Conservation (phyloP, 1,140 invertebrate genomes). For the Odontomachus brunneus region DNA sequence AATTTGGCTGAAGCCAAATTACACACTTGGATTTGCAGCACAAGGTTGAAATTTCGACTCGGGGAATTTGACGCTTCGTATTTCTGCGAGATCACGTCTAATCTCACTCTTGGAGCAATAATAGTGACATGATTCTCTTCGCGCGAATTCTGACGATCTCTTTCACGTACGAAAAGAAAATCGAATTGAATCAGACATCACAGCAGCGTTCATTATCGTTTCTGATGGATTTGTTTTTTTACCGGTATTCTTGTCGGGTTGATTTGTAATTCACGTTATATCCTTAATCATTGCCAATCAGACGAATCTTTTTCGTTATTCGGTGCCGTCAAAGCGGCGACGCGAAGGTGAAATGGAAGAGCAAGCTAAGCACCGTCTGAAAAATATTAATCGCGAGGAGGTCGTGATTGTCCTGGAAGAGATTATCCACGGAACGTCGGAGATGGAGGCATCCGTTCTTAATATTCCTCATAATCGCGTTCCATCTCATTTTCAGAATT, state of each 20-base stretch:
- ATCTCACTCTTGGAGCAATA: not conserved
- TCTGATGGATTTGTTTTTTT: not conserved
- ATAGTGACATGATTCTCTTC: not conserved
- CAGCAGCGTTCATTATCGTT: not conserved
- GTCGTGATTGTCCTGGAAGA: slow-evolving; percentile 17
- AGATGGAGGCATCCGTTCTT: slow-evolving; percentile 48
- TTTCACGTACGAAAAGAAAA: not conserved
- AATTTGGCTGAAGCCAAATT: no score
- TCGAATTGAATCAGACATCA: not conserved
- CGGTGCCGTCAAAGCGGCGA: not conserved
- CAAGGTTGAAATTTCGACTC: no score
- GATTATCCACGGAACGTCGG: slow-evolving; percentile 41
- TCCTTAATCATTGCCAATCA: slow-evolving; percentile 3
- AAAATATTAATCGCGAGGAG: slow-evolving; percentile 51
- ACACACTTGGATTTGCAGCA: no score
- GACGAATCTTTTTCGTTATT: slow-evolving; percentile 31
- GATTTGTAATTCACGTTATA: slow-evolving; percentile 3
- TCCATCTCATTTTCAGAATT: slow-evolving; percentile 56
- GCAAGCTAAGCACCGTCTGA: slow-evolving; percentile 29
- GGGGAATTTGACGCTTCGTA: no score
- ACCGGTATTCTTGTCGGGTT: slow-evolving; percentile 20
- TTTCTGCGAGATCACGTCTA: not conserved
- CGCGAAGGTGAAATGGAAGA: slow-evolving; percentile 4
- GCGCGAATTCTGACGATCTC: not conserved
- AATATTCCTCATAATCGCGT: slow-evolving; percentile 58